Conservation (phyloP, 1,140 invertebrate species). For the Drosophila lini region DNA sequence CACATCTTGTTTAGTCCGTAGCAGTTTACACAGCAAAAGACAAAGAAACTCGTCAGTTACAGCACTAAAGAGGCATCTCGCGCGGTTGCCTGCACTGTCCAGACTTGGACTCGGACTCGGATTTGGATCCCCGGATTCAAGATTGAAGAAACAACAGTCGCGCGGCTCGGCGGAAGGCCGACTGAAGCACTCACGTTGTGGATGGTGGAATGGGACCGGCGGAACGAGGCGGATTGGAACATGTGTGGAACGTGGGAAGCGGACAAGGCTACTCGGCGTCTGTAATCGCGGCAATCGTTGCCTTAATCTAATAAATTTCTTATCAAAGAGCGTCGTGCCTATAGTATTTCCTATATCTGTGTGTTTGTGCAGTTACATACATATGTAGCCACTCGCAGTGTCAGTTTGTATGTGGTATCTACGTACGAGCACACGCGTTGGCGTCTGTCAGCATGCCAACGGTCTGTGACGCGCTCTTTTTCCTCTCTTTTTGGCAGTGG, state of each 20-base stretch:
- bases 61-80: background rate
- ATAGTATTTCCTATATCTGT: slow-evolving; percentile 24
- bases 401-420: background rate
- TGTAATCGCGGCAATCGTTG: slow-evolving; percentile 73
- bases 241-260: slow-evolving; percentile 8
- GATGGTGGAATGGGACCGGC: slow-evolving; percentile 15
- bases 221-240: slow-evolving; percentile 7
- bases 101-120: slow-evolving; percentile 1
- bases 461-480: slow-evolving; percentile 38
- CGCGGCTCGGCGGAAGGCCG: slow-evolving; percentile 53
- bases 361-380: slow-evolving; percentile 4
- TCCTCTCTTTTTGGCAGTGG: slow-evolving; percentile 26
- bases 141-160: slow-evolving; percentile 51
- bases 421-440: slow-evolving; percentile 47
- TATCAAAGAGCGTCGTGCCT: slow-evolving; percentile 63
- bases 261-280: slow-evolving; percentile 27
- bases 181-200: slow-evolving; percentile 59
- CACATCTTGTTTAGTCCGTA: slow-evolving; percentile 20
- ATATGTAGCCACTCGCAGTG: slow-evolving; percentile 7
- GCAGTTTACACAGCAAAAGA: slow-evolving; percentile 21
- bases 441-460: slow-evolving; percentile 35
- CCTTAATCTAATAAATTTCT: slow-evolving; percentile 81
- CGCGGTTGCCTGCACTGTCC: slow-evolving; percentile 6
- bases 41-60: slow-evolving; percentile 18
- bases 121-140: slow-evolving; percentile 8